Conservation (phyloP, 1,140 invertebrate species). For the Bombus superbus region DNA sequence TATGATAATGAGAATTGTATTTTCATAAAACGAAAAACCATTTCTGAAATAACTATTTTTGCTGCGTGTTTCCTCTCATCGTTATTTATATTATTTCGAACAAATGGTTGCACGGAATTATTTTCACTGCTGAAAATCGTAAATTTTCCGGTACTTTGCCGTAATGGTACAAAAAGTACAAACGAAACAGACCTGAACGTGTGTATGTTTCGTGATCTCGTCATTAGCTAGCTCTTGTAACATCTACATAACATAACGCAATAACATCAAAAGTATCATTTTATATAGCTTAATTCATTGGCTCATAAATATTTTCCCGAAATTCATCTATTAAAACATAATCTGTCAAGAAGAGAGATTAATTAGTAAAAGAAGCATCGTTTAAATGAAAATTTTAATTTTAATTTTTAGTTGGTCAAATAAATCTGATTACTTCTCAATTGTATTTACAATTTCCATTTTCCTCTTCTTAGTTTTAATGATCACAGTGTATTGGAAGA, state of each 20-base stretch:
- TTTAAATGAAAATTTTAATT: background rate
- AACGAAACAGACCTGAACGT: background rate
- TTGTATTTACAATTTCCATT: too few relatives aligned
- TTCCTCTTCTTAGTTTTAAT: too few relatives aligned
- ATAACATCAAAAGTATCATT: background rate
- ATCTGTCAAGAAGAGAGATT: background rate
- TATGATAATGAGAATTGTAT: background rate
- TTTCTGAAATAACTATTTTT: too few relatives aligned
- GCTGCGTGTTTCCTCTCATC: background rate
- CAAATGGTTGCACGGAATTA: background rate
- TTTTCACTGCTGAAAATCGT: background rate
- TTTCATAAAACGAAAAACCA: background rate
- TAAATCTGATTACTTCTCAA: background rate
- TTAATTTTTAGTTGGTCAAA: background rate
- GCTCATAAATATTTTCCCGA: background rate
- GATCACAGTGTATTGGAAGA: too few relatives aligned
- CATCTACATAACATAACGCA: background rate
- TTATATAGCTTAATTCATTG: background rate
- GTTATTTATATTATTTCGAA: background rate
- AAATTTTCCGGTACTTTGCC: background rate
- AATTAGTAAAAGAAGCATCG: background rate
- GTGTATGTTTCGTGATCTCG: background rate
- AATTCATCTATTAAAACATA: background rate
- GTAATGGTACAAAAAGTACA: background rate
- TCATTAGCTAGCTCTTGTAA: background rate